Evolutionary conservation across 2,888 invertebrate species (phyloP).

Genomic region (Tetropium fuscum): DNA sequence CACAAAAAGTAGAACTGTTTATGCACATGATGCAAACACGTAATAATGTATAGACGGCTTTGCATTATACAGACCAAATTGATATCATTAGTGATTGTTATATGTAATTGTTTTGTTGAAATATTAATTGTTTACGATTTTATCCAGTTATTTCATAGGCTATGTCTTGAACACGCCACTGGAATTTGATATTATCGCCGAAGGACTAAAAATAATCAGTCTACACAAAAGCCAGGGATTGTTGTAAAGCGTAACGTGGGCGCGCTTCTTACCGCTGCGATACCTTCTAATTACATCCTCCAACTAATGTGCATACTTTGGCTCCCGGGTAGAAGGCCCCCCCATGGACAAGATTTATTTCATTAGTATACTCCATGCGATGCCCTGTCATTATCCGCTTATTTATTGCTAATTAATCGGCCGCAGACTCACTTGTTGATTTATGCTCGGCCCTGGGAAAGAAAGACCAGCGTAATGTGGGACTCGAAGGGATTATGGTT

Average conservation of each 20-base stretch:
- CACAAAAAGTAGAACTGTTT: too few species aligned
- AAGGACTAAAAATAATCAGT: neutral
- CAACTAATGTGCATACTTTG: constrained; percentile 35
- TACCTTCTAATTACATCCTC: constrained; percentile 38
- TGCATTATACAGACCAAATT: too few species aligned
- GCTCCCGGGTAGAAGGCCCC: constrained; percentile 35
- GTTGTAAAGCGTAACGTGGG: constrained; percentile 26
- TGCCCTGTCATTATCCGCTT: constrained; percentile 54
- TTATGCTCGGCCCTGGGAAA: constrained; percentile 28
- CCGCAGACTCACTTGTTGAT: constrained; percentile 37
- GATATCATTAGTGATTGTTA: too few species aligned
- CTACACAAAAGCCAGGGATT: constrained; percentile 1
- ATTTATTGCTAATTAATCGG: constrained; percentile 60
- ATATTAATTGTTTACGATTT: too few species aligned
- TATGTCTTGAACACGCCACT: neutral
- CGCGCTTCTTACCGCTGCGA: constrained; percentile 28
- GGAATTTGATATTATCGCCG: neutral
- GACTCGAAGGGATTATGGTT: neutral
- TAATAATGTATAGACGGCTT: too few species aligned
- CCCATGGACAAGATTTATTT: constrained; percentile 54
- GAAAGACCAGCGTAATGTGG: constrained; percentile 37
- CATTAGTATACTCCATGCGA: constrained; percentile 54
- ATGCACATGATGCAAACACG: too few species aligned
- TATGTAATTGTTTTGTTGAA: too few species aligned
- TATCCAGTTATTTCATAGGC: too few species aligned